phyloP scores from a whole-genome alignment of 2,888 invertebrate genomes.

The Sylvicola cinctus region DNA sequence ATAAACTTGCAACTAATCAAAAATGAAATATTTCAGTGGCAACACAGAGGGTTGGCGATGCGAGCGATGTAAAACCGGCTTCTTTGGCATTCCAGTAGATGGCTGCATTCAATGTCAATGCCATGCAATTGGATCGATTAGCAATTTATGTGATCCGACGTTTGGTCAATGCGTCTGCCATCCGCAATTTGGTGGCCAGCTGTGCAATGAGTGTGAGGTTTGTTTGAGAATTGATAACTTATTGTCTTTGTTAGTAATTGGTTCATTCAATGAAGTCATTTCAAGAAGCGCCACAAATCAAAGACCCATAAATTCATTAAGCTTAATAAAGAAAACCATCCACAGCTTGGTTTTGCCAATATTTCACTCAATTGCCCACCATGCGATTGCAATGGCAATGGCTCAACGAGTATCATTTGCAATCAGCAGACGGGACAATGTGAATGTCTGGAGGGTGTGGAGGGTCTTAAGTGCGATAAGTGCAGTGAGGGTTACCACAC shows the following conservation, averaged over 20 bases:
- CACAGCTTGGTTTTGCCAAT: conserved; percentile 36
- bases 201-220: conserved; percentile 45
- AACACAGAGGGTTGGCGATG: conserved; percentile 44
- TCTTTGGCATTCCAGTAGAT: conserved; percentile 40
- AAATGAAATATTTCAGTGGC: conserved; percentile 17
- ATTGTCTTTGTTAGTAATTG: too few species aligned
- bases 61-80: conserved; percentile 42
- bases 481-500: conserved; percentile 54
- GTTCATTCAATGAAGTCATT: too few species aligned
- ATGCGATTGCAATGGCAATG: conserved; percentile 56
- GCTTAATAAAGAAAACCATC: not conserved
- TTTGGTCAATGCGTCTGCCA: conserved; percentile 60
- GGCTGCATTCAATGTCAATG: conserved; percentile 62
- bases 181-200: conserved; percentile 45
- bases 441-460: conserved; percentile 54
- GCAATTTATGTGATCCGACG: conserved; percentile 44
- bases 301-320: not conserved
- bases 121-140: conserved; percentile 48
- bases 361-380: conserved; percentile 56
- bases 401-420: conserved; percentile 47
- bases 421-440: conserved; percentile 59
- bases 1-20: conserved; percentile 14
- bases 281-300: too few species aligned
- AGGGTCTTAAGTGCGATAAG: conserved; percentile 52
- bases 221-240: too few species aligned